Conservation (phyloP, 2,797 vertebrate species). For the Uromys caudimaculatus region DNA sequence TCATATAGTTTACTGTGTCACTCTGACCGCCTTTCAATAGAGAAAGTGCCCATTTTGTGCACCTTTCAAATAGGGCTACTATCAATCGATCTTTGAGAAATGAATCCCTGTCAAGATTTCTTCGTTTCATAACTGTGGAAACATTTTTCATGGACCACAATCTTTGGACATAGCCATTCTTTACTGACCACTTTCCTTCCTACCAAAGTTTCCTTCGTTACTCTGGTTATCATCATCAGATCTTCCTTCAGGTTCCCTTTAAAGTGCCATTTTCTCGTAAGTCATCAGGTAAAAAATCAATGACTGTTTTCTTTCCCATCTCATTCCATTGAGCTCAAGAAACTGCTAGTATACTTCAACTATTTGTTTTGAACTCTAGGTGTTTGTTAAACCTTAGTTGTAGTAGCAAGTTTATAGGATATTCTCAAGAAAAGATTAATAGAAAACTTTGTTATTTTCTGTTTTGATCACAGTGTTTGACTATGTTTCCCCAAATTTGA, state of each 20-base stretch:
- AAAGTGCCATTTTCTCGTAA: constrained; percentile 28
- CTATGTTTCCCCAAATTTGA: not conserved
- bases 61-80: not conserved
- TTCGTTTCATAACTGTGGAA: not conserved
- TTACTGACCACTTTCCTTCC: not conserved
- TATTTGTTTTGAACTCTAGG: not conserved
- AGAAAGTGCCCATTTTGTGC: not conserved
- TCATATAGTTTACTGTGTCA: not conserved
- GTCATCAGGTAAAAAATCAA: not conserved
- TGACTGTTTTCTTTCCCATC: not conserved
- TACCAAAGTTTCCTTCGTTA: not conserved
- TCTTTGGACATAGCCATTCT: not conserved
- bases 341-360: not conserved
- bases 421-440: not conserved
- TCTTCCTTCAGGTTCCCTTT: not conserved
- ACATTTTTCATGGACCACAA: not conserved
- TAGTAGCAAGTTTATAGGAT: not conserved
- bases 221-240: not conserved
- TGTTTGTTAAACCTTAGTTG: not conserved
- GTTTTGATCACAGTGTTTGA: not conserved
- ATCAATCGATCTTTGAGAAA: not conserved
- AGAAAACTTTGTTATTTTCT: not conserved
- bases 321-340: not conserved
- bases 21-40: not conserved
- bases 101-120: not conserved